These are phyloP conservation scores for Pungitius pungitius DNA, from an alignment of 2,113 vertebrate species.

Conservation along the genomic window DNA sequence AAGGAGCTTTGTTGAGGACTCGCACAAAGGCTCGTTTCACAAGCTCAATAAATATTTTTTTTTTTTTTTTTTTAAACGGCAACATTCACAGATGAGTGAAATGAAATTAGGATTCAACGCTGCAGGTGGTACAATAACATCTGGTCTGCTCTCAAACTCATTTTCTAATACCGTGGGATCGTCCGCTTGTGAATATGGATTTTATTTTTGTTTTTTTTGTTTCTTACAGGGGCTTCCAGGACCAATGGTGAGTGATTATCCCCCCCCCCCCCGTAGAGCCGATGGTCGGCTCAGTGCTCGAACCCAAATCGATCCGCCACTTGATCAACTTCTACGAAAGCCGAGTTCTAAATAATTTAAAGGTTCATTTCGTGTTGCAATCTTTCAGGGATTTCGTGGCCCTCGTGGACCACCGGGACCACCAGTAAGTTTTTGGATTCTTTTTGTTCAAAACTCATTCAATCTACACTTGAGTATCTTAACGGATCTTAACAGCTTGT, in stretches of 20 bases:
- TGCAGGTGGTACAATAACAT: background rate
- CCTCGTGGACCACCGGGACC: slow-evolving; percentile 90
- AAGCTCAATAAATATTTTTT: slow-evolving; percentile 38
- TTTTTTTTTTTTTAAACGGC: no score
- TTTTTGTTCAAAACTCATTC: background rate
- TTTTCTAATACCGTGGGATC: slow-evolving; percentile 17
- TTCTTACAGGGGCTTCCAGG: slow-evolving; percentile 88
- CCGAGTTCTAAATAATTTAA: slow-evolving; percentile 16
- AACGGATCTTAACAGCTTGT: no score
- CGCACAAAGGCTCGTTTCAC: slow-evolving; percentile 43
- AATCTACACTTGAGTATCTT: background rate
- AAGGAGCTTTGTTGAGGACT: slow-evolving; percentile 47
- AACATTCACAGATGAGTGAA: slow-evolving; percentile 21
- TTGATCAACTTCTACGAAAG: slow-evolving; percentile 34
- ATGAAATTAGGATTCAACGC: slow-evolving; percentile 27
- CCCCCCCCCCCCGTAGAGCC: background rate
- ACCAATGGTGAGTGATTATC: slow-evolving; percentile 86
- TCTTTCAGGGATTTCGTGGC: slow-evolving; percentile 86
- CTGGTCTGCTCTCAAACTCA: background rate
- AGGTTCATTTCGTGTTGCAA: slow-evolving; percentile 7
- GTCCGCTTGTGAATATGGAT: slow-evolving; percentile 42
- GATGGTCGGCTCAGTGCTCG: background rate
- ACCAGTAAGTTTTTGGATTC: slow-evolving; percentile 84
- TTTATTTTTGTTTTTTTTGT: slow-evolving; percentile 51
- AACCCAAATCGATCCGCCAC: slow-evolving; percentile 2